Evolutionary conservation across 2,888 invertebrate genomes (phyloP).

Genomic region (Andricus quercusramuli): DNA sequence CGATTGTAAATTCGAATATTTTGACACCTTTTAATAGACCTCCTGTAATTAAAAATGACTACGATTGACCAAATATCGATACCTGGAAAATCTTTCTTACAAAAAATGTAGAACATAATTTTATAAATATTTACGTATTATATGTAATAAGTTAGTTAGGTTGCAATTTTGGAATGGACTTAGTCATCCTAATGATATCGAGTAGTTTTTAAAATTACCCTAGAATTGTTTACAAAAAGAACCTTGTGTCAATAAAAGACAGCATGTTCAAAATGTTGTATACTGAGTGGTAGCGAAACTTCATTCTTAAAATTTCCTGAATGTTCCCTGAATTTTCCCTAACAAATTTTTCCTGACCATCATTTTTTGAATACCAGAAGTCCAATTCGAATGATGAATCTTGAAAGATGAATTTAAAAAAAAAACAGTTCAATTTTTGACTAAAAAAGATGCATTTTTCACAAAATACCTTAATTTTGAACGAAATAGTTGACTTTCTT

Average conservation of each 20-base stretch:
- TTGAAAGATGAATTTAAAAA: too few relatives aligned
- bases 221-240: slow-evolving; percentile 27
- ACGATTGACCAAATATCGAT: slow-evolving; percentile 13
- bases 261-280: slow-evolving; percentile 27
- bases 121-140: neutral
- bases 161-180: neutral
- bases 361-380: too few relatives aligned
- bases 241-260: slow-evolving; percentile 27
- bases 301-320: too few relatives aligned
- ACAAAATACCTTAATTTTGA: too few relatives aligned
- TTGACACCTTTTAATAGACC: neutral
- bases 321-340: too few relatives aligned
- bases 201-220: slow-evolving; percentile 1
- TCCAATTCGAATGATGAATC: too few relatives aligned
- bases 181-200: neutral
- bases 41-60: neutral
- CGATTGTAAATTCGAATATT: slow-evolving; percentile 1
- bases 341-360: too few relatives aligned
- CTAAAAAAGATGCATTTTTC: too few relatives aligned
- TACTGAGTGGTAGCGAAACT: too few relatives aligned
- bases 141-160: neutral
- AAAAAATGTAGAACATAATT: neutral
- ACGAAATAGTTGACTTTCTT: too few relatives aligned
- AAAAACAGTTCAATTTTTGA: too few relatives aligned
- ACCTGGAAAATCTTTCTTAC: slow-evolving; percentile 5